phyloP scores from a whole-genome alignment of 2,797 vertebrate genomes.

The Platyrinchus mystaceus region DNA sequence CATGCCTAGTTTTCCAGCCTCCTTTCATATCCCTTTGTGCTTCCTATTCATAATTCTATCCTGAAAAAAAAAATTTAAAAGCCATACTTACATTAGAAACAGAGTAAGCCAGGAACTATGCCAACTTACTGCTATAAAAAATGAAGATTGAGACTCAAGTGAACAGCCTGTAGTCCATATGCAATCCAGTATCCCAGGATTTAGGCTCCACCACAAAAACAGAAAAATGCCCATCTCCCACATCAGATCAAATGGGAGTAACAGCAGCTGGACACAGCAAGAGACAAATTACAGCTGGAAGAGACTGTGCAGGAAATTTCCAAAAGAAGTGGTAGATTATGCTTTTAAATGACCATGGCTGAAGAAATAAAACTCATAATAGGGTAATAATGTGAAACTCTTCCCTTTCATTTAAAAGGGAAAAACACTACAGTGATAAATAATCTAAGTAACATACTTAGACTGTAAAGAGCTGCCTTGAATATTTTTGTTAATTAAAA shows the following conservation, averaged over 20 bases:
- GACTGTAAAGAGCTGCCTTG: slow-evolving; percentile 23
- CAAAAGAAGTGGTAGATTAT: not conserved
- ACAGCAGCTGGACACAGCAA: not conserved
- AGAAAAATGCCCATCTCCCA: not conserved
- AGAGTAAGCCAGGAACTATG: not conserved
- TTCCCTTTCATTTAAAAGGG: not conserved
- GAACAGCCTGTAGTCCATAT: not conserved
- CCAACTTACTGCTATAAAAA: not conserved
- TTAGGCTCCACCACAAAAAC: not conserved
- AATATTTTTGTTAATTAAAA: slow-evolving; percentile 12
- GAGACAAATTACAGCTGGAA: not conserved
- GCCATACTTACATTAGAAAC: not conserved
- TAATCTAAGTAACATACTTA: not conserved
- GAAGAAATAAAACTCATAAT: not conserved
- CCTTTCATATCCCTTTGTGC: not conserved
- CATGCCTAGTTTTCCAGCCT: not conserved
- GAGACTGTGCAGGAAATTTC: not conserved
- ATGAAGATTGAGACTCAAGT: not conserved
- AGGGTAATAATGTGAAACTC: not conserved
- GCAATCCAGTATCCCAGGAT: not conserved
- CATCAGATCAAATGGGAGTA: not conserved
- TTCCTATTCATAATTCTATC: not conserved
- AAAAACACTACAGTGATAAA: not conserved
- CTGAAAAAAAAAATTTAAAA: not conserved
- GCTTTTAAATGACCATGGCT: not conserved